A percentile compares a stretch with the other conserved stretches of the same genome.
Conservation (phyloP, 2,888 invertebrate genomes). For the Drosophila neoperkinsi region DNA sequence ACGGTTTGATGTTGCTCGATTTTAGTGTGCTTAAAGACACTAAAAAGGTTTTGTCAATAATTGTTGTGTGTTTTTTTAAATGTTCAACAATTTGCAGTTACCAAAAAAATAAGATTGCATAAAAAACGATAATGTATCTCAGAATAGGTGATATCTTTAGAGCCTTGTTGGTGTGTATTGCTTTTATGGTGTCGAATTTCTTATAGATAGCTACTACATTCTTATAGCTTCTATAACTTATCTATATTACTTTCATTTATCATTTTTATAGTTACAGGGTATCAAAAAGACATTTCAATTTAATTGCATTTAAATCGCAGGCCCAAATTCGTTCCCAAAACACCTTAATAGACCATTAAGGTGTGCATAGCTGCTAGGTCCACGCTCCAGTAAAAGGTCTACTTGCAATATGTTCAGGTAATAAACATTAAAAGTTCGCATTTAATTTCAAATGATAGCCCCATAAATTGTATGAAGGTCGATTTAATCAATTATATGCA, state of each 20-base stretch:
- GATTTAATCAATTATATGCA: slow-evolving; percentile 63
- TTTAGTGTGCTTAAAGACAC: not conserved
- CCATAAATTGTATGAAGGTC: slow-evolving; percentile 50
- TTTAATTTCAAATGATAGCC: slow-evolving; percentile 51
- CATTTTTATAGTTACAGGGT: not conserved
- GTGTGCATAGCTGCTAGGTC: slow-evolving; percentile 7
- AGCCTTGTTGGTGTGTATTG: not conserved
- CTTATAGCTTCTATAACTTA: not conserved
- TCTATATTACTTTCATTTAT: not conserved
- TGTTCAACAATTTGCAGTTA: no score
- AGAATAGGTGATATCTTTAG: not conserved
- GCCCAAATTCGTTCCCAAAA: slow-evolving; percentile 34
- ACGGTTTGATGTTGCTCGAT: not conserved
- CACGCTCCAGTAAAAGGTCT: slow-evolving; percentile 36
- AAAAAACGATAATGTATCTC: not conserved
- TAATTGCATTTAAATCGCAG: slow-evolving; percentile 76
- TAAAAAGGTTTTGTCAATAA: no score
- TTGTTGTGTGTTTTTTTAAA: no score
- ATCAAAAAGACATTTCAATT: slow-evolving; percentile 54
- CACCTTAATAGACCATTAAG: slow-evolving; percentile 76
- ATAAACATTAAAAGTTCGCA: slow-evolving; percentile 62
- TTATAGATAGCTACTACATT: not conserved
- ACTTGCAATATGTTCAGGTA: slow-evolving; percentile 63
- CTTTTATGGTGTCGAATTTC: not conserved
- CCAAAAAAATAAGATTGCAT: no score